Base-by-base conservation (phyloP, 2,888 invertebrate species). In the Epirrhoe tristata region DNA sequence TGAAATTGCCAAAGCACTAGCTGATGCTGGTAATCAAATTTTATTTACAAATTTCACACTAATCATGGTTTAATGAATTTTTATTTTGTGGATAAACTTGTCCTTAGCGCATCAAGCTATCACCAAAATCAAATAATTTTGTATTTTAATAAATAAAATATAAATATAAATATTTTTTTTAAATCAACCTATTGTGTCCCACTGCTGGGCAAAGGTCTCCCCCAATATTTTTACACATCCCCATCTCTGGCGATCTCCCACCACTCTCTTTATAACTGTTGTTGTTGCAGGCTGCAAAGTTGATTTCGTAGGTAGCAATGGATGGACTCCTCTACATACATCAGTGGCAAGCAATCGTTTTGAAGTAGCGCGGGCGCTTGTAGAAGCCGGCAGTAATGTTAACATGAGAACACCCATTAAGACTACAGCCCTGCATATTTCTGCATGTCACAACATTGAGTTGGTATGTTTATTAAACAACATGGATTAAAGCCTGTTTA, bases 321-420 rank as follows among this genome's bases (percentile, higher is more conserved):
- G 96, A 16, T 91, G 95, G 59, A 96, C 96, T 17, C 95, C 96
- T 0, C 87, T 97, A 54, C 96, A 96, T 84, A 91, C 96, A 71
- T 96, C 96, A 39, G 94, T 95, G 0, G 88, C 92, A 48, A 93
- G 91, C 71, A 95, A 95, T 59, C 94, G 95, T 77, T 77, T 85
- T 32, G 94, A 95, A 67, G 94, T 96, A 66, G 94, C 94, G 0
- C 89, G 92, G 60, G 83, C 94, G 61, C 83, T 96, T 10, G 80
- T 96, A 43, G 88, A 89, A 66, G 92, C 94, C 63, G 95, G 95
- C 8, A 94, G 94, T 43, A 86, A 94, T 80, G 94, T 95, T 0
- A 95, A 95, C 80, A 89, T 94, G 65, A 94, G 94, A 78, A 95
- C 95, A 0, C 90, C 94, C 77, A 94, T 95, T 63, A 95, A 94